Evolutionary conservation across 1,140 invertebrate genomes (phyloP).

Genomic region (Potamilus streckersoni): DNA sequence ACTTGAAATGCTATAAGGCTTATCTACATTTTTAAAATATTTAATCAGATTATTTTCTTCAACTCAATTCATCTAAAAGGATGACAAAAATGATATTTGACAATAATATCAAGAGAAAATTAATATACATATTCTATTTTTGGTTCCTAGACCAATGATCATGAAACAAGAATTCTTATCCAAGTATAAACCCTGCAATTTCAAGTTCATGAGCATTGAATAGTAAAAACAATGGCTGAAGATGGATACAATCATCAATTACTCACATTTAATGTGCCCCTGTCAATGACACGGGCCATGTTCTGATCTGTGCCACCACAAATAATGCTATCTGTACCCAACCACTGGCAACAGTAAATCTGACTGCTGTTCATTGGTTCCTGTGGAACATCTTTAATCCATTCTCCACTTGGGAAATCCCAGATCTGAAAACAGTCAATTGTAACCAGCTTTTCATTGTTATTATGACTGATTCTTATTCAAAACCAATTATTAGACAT

Average conservation of each 20-base stretch:
- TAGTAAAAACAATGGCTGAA: background rate
- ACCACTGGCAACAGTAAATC: constrained; percentile 67
- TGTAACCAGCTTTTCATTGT: too few relatives aligned
- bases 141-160: too few relatives aligned
- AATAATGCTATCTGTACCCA: constrained; percentile 64
- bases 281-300: constrained; percentile 63
- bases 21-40: too few relatives aligned
- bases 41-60: too few relatives aligned
- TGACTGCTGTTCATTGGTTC: constrained; percentile 55
- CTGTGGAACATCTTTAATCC: constrained; percentile 65
- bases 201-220: background rate
- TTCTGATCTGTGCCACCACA: constrained; percentile 64
- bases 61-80: too few relatives aligned
- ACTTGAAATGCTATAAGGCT: too few relatives aligned
- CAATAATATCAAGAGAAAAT: background rate
- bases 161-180: background rate
- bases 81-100: background rate
- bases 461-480: too few relatives aligned
- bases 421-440: constrained; percentile 53
- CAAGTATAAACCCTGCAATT: background rate
- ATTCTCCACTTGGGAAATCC: constrained; percentile 59
- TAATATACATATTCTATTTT: background rate
- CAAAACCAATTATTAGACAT: too few relatives aligned
- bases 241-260: background rate
- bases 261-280: constrained; percentile 66